These are phyloP conservation scores for Rhopilema esculentum DNA, from an alignment of 30 jellyfish, hydroid and myxozoan species.

Conservation along the genomic window DNA sequence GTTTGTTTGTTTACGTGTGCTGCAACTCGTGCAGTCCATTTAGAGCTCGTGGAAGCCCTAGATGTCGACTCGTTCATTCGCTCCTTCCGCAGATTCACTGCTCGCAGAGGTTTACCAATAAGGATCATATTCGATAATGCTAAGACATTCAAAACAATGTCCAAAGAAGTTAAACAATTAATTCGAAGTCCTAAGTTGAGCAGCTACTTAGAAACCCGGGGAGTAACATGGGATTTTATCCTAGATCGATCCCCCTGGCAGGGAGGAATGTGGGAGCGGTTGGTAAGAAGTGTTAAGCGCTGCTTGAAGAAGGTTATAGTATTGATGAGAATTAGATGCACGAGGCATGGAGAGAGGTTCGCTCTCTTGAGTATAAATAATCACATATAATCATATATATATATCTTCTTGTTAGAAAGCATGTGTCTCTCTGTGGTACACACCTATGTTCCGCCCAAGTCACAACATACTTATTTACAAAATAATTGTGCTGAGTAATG, in stretches of 20 bases:
- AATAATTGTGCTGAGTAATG: too few relatives aligned
- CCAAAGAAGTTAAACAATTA: slow-evolving; percentile 17
- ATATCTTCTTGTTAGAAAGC: background rate
- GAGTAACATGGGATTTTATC: slow-evolving; percentile 23
- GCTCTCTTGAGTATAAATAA: background rate
- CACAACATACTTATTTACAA: too few relatives aligned
- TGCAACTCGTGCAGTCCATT: slow-evolving; percentile 41
- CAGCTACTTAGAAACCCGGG: background rate
- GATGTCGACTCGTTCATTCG: slow-evolving; percentile 28
- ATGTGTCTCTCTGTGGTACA: background rate
- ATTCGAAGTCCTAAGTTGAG: slow-evolving; percentile 22
- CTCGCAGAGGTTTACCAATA: slow-evolving; percentile 37
- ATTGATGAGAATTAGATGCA: background rate
- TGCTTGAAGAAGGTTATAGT: slow-evolving; percentile 2
- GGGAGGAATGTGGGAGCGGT: slow-evolving; percentile 41
- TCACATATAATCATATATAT: background rate
- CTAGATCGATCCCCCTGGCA: slow-evolving; percentile 25
- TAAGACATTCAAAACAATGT: slow-evolving; percentile 36
- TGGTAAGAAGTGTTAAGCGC: slow-evolving; percentile 13
- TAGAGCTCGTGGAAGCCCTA: slow-evolving; percentile 31
- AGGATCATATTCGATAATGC: slow-evolving; percentile 36
- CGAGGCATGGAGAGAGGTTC: background rate
- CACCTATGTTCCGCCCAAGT: background rate
- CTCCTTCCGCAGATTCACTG: slow-evolving; percentile 18
- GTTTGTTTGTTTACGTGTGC: slow-evolving; percentile 31